These are phyloP conservation scores for Campoletis sonorensis DNA, from an alignment of 1,140 invertebrate genomes.

Conservation along the genomic window DNA sequence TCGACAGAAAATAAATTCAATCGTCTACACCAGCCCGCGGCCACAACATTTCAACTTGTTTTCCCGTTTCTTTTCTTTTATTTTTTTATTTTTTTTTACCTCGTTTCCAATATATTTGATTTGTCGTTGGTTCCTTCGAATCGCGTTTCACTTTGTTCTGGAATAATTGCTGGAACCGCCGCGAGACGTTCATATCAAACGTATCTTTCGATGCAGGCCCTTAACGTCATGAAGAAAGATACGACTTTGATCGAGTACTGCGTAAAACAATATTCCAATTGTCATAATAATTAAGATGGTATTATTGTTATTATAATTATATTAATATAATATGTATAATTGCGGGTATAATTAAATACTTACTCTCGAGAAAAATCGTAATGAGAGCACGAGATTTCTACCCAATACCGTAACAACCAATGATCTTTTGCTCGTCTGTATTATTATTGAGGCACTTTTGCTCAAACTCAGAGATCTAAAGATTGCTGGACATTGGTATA, in stretches of 20 bases:
- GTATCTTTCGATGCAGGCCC: conserved; percentile 40
- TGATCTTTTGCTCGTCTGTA: conserved; percentile 46
- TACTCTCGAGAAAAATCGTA: conserved; percentile 19
- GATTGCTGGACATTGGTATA: conserved; percentile 45
- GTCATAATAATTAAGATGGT: background rate
- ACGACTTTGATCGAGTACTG: conserved; percentile 47
- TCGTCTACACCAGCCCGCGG: too few relatives aligned
- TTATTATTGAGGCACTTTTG: conserved; percentile 40
- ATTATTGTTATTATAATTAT: background rate
- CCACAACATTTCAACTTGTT: too few relatives aligned
- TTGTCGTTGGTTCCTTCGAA: background rate
- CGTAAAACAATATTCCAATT: conserved; percentile 8
- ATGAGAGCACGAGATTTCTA: conserved; percentile 10
- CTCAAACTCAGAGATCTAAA: conserved; percentile 25
- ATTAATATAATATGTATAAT: background rate
- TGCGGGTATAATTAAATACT: background rate
- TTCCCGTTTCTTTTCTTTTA: too few relatives aligned
- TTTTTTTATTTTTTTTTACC: background rate
- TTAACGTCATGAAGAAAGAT: conserved; percentile 49
- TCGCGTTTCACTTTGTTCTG: too few relatives aligned
- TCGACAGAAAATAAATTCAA: conserved; percentile 76
- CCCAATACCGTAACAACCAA: conserved; percentile 36
- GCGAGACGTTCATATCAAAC: too few relatives aligned
- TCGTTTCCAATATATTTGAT: background rate
- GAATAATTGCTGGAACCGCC: too few relatives aligned